These are phyloP conservation scores for Probosciger aterrimus DNA, from an alignment of 2,113 vertebrate species.

Conservation along the genomic window DNA sequence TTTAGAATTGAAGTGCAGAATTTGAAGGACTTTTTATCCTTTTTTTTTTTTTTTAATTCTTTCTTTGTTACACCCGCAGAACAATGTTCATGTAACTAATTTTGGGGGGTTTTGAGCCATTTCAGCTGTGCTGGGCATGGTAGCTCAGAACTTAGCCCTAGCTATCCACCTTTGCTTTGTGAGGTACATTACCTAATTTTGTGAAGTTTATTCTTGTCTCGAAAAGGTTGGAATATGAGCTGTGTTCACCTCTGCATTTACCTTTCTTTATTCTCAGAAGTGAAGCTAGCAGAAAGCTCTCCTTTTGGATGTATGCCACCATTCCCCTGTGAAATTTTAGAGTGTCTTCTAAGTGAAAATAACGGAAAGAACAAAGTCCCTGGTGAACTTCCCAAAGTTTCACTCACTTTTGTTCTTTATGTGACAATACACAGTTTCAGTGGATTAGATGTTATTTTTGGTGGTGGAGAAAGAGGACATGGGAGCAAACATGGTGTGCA, in stretches of 20 bases:
- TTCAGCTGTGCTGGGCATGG: not conserved
- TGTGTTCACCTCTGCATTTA: not conserved
- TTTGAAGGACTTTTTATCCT: not conserved
- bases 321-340: not conserved
- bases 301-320: not conserved
- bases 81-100: not conserved
- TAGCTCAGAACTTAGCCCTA: not conserved
- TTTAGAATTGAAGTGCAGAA: conserved; percentile 49
- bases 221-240: not conserved
- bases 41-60: not conserved
- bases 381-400: not conserved
- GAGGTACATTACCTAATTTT: not conserved
- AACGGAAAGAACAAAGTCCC: not conserved
- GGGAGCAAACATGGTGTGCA: not conserved
- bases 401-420: not conserved
- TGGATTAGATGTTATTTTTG: not conserved
- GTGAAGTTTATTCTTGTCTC: not conserved
- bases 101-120: not conserved
- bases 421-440: not conserved
- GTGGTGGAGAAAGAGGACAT: not conserved
- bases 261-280: not conserved
- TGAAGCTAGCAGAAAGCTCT: not conserved
- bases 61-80: not conserved
- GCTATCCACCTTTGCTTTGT: not conserved
- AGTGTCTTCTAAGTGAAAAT: not conserved